These are phyloP conservation scores for Stichopus chloronotus DNA, from an alignment of 35 echinoderm and acorn worm genomes.

Conservation along the genomic window DNA sequence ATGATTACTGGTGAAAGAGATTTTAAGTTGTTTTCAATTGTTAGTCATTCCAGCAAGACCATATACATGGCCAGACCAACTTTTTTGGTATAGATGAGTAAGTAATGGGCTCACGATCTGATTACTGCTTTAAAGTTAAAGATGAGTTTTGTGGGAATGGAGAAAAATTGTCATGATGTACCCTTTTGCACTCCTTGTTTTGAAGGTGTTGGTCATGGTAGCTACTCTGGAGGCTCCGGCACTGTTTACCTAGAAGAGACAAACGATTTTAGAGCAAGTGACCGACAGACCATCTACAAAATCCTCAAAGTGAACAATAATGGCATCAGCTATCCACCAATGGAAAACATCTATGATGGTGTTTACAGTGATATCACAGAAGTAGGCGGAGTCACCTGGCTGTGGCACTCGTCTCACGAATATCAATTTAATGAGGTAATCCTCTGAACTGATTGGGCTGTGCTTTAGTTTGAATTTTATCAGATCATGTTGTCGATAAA, in stretches of 20 bases:
- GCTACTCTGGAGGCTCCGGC: constrained; percentile 75
- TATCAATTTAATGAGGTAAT: constrained; percentile 87
- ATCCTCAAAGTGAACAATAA: constrained; percentile 82
- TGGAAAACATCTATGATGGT: constrained; percentile 70
- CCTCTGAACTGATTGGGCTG: too few species aligned
- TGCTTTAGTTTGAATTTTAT: too few species aligned
- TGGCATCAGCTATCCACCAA: constrained; percentile 68
- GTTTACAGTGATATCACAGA: constrained; percentile 75
- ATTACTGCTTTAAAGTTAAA: not conserved
- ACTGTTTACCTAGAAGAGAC: constrained; percentile 79
- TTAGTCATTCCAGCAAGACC: too few species aligned
- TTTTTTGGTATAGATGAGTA: too few species aligned
- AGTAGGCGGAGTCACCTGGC: constrained; percentile 86
- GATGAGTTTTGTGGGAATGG: not conserved
- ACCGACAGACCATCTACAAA: constrained; percentile 60
- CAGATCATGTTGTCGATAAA: too few species aligned
- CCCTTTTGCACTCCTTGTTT: not conserved
- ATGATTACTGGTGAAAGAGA: too few species aligned
- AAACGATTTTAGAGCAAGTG: not conserved
- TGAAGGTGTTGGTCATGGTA: constrained; percentile 37
- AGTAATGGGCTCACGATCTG: too few species aligned
- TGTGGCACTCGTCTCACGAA: constrained; percentile 72
- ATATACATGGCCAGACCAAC: too few species aligned
- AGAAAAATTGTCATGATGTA: not conserved
- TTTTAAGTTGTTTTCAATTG: too few species aligned